Conservation (phyloP, 1,140 invertebrate genomes). For the Drosophila sp. region DNA sequence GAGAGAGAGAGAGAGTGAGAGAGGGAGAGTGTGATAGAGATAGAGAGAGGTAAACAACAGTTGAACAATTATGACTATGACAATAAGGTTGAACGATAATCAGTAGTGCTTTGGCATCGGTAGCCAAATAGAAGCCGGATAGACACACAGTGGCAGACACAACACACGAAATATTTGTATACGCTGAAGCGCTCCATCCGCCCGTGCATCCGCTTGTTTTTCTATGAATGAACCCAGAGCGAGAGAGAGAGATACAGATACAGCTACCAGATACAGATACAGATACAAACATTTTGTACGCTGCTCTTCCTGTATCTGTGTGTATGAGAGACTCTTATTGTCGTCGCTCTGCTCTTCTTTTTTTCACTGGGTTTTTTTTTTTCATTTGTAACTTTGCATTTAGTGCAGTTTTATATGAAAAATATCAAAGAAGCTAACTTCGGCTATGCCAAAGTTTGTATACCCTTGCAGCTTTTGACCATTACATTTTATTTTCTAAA, state of each 20-base stretch:
- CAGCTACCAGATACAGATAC: constrained; percentile 38
- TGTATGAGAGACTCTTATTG: constrained; percentile 35
- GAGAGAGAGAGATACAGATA: constrained; percentile 32
- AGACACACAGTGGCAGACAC: constrained; percentile 28
- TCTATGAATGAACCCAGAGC: constrained; percentile 68
- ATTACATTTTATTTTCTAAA: too few species aligned
- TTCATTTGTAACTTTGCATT: constrained; percentile 72
- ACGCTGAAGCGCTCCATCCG: constrained; percentile 75
- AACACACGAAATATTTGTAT: constrained; percentile 35
- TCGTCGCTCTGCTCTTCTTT: constrained; percentile 49
- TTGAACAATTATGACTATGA: constrained; percentile 75
- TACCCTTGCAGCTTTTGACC: too few species aligned
- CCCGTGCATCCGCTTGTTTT: constrained; percentile 77
- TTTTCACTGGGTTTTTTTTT: constrained; percentile 35
- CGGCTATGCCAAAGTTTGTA: too few species aligned
- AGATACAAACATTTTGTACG: constrained; percentile 23
- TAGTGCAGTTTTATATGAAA: constrained; percentile 59
- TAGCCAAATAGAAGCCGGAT: constrained; percentile 68
- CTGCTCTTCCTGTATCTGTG: constrained; percentile 47
- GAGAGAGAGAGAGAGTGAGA: background rate
- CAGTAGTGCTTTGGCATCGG: constrained; percentile 45
- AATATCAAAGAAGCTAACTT: too few species aligned
- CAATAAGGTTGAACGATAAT: constrained; percentile 64
- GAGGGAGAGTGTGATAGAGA: background rate
- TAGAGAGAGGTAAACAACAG: constrained; percentile 22